These are phyloP conservation scores for Chymomyza caudatula DNA, from an alignment of 2,888 invertebrate species.

Conservation along the genomic window DNA sequence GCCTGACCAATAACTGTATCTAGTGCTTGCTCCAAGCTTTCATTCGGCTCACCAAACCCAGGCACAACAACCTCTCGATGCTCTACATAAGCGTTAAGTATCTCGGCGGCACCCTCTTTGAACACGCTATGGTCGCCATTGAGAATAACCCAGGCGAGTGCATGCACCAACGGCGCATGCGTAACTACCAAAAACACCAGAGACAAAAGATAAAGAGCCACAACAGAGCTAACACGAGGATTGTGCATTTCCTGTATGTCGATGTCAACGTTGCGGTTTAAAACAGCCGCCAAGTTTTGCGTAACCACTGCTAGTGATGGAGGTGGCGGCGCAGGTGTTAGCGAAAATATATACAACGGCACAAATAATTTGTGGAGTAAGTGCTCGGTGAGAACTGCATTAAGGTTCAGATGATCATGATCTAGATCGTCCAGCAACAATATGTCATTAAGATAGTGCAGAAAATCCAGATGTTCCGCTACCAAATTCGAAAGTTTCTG, in stretches of 20 bases:
- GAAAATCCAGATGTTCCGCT: slow-evolving; percentile 97
- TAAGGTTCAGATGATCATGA: slow-evolving; percentile 79
- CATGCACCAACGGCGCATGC: slow-evolving; percentile 92
- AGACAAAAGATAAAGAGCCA: slow-evolving; percentile 92
- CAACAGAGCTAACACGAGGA: slow-evolving; percentile 91
- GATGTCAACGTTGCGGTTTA: slow-evolving; percentile 81
- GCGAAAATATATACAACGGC: slow-evolving; percentile 95
- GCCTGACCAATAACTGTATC: slow-evolving; percentile 78
- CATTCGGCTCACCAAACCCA: slow-evolving; percentile 84
- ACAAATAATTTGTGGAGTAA: slow-evolving; percentile 94
- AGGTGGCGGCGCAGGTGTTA: slow-evolving; percentile 80
- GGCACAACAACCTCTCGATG: slow-evolving; percentile 81
- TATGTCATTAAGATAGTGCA: slow-evolving; percentile 98
- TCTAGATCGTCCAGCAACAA: slow-evolving; percentile 93
- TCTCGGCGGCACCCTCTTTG: slow-evolving; percentile 84
- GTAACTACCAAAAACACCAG: slow-evolving; percentile 97
- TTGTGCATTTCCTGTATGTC: slow-evolving; percentile 81
- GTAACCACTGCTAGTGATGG: slow-evolving; percentile 81
- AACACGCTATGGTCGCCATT: slow-evolving; percentile 88
- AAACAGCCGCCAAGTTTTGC: slow-evolving; percentile 82
- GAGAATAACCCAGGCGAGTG: slow-evolving; percentile 91
- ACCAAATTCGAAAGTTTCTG: slow-evolving; percentile 94
- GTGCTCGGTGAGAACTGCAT: slow-evolving; percentile 96
- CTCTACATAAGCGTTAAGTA: slow-evolving; percentile 83
- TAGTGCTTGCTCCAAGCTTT: slow-evolving; percentile 87